A percentile compares a stretch with the other conserved stretches of the same genome.
These are phyloP conservation scores for Brachystomella parvula DNA, from an alignment of 1,140 invertebrate species.

Conservation along the genomic window DNA sequence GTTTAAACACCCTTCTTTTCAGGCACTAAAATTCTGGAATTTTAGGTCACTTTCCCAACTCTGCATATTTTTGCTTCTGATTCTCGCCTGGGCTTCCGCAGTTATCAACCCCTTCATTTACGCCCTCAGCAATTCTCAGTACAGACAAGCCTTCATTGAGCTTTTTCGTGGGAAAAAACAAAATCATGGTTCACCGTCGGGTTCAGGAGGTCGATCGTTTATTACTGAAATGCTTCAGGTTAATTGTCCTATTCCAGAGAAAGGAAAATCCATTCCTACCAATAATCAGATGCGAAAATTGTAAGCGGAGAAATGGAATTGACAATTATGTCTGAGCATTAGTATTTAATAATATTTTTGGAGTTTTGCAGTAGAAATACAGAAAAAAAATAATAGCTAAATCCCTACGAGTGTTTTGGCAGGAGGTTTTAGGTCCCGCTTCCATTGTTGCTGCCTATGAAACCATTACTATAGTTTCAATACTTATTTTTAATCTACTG, in stretches of 20 bases:
- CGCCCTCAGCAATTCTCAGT: slow-evolving; percentile 73
- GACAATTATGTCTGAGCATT: not conserved
- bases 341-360: not conserved
- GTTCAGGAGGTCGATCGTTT: not conserved
- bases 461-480: no score
- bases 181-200: slow-evolving; percentile 10
- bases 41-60: slow-evolving; percentile 39
- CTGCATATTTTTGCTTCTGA: slow-evolving; percentile 69
- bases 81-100: slow-evolving; percentile 74
- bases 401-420: no score
- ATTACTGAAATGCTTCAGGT: slow-evolving; percentile 5
- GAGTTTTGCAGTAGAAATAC: not conserved
- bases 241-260: no score
- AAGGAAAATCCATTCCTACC: no score
- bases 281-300: no score
- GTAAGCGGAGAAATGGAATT: not conserved
- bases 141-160: slow-evolving; percentile 63
- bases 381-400: no score
- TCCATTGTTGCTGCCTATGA: no score
- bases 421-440: no score
- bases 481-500: no score
- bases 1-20: not conserved
- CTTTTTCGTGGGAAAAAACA: slow-evolving; percentile 44
- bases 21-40: not conserved
- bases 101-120: slow-evolving; percentile 82